phyloP scores from a whole-genome alignment of 64 coral and sea anemone species.

The Catalaphyllia jardinei region DNA sequence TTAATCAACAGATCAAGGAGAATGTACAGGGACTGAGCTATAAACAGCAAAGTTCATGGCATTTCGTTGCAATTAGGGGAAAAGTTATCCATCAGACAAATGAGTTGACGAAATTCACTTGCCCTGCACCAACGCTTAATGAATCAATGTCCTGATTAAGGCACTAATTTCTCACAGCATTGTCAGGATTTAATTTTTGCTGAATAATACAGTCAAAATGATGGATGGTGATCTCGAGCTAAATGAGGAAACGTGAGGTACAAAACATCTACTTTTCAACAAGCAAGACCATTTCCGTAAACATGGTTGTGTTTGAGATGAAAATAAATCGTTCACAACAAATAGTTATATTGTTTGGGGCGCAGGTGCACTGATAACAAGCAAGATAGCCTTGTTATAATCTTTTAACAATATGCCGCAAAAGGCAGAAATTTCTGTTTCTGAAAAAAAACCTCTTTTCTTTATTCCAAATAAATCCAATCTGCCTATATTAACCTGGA shows the following conservation, averaged over 20 bases:
- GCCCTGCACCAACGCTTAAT: background rate
- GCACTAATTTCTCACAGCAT: background rate
- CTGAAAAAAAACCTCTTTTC: background rate
- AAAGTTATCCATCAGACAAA: background rate
- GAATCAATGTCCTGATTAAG: background rate
- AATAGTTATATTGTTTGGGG: background rate
- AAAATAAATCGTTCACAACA: background rate
- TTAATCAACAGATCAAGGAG: background rate
- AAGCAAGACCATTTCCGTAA: background rate
- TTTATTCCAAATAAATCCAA: background rate
- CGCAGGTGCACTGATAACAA: conserved; percentile 1
- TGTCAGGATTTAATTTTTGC: background rate
- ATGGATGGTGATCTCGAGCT: background rate
- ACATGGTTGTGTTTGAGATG: conserved; percentile 7
- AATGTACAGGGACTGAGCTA: background rate
- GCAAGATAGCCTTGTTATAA: background rate
- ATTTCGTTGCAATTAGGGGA: background rate
- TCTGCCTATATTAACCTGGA: background rate
- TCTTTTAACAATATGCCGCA: background rate
- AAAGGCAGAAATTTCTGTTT: background rate
- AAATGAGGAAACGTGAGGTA: background rate
- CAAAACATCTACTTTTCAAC: background rate
- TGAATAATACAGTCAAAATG: background rate
- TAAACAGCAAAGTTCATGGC: background rate
- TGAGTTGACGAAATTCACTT: background rate